phyloP scores from a whole-genome alignment of 2,113 vertebrate species.

The Amphiprion percula region DNA sequence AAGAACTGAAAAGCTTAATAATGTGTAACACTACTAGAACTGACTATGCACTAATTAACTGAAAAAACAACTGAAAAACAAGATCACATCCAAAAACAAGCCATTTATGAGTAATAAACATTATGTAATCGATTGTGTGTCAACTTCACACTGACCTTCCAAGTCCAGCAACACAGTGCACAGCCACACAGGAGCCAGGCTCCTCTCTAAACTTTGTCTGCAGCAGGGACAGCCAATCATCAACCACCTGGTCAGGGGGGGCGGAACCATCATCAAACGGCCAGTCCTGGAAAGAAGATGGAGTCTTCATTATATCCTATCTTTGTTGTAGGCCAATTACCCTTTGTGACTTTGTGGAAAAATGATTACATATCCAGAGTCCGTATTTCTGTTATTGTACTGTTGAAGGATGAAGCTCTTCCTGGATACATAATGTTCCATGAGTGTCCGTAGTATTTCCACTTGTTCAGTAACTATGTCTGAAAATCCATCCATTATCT shows the following conservation, averaged over 20 bases:
- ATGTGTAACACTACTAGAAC: no score
- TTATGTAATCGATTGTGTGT: no score
- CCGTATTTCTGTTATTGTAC: neutral
- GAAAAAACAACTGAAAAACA: neutral
- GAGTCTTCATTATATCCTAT: neutral
- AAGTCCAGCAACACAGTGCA: conserved; percentile 96
- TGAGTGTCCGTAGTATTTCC: neutral
- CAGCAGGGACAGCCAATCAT: conserved; percentile 94
- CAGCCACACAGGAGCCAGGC: conserved; percentile 94
- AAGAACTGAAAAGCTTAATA: no score
- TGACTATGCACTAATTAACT: no score
- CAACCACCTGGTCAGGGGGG: conserved; percentile 93
- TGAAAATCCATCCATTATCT: no score
- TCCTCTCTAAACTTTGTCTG: conserved; percentile 95
- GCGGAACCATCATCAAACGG: conserved; percentile 96
- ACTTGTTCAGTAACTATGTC: no score
- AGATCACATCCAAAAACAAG: fast-evolving
- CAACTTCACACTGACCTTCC: conserved; percentile 86
- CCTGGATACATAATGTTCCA: neutral
- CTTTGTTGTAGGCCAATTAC: fast-evolving
- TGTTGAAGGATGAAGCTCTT: neutral
- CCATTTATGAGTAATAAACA: no score
- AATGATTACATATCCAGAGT: no score
- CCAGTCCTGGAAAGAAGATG: conserved; percentile 88
- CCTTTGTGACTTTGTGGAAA: neutral